Evolutionary conservation across 2,797 vertebrate genomes (phyloP).

Genomic region (Morelia viridis): DNA sequence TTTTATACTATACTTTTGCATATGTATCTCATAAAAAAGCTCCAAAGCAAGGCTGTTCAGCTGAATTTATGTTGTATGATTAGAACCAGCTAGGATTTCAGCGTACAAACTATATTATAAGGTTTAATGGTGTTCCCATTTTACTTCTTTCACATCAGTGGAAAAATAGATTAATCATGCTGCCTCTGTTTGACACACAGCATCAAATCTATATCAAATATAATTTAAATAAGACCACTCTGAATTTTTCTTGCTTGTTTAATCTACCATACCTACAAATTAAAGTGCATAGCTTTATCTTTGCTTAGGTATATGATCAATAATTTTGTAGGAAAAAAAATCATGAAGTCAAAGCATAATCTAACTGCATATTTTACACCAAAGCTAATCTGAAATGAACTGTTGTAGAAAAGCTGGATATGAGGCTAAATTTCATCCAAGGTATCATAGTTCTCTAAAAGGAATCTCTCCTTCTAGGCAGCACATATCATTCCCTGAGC

Average conservation of each 20-base stretch:
- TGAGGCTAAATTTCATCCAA: background rate
- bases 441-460: background rate
- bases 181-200: background rate
- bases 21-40: background rate
- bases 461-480: background rate
- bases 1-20: slow-evolving; percentile 20
- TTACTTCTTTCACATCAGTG: slow-evolving; percentile 9
- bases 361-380: background rate
- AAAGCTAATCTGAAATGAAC: background rate
- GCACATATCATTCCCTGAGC: background rate
- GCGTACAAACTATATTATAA: slow-evolving; percentile 20
- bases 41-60: slow-evolving; percentile 50
- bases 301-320: background rate
- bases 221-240: background rate
- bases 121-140: slow-evolving; percentile 21
- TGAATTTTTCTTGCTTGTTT: background rate
- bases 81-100: slow-evolving; percentile 33
- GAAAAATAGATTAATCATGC: slow-evolving; percentile 16
- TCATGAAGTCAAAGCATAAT: background rate
- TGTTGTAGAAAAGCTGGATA: background rate
- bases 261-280: background rate
- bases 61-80: background rate
- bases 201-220: background rate
- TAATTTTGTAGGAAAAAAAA: background rate
- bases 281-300: background rate